Base-by-base conservation (phyloP, 2,797 vertebrate species). In the Distichodus sexfasciatus region DNA sequence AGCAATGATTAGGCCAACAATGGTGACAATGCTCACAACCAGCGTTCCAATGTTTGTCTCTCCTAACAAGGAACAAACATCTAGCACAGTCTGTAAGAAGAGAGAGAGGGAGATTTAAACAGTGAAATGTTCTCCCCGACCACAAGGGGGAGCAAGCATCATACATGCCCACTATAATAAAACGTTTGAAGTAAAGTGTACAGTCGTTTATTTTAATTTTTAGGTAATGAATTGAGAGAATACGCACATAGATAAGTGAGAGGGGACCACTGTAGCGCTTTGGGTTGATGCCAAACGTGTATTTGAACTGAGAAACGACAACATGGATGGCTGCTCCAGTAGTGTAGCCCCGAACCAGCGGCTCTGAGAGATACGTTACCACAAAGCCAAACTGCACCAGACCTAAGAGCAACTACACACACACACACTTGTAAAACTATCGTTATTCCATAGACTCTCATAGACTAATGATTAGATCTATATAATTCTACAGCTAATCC, bases 351-450 rank as follows among this genome's bases (percentile, higher is more conserved):
- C 94, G 89, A 48, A 99, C 94, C 76, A 98, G 86, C 0, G 96
- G 95, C 63, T 99, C 96, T 0, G 96, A 98, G 53, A 98, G 89
- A 78, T 98, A 98, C n/a, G 93, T 97, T 81, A 95, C 96, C 80
- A 98, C 93, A 0, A 98, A 97, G 26, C 96, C 96, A 0, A 98
- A 97, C 71, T 90, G 91, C 50, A 96, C 86, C 50, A 98, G 64
- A 4, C 96, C 96, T 10, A 99, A 85, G 10, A 90, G 67, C 21
- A 79, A 15, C 68, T 77, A 54, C 29, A 79, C 35, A 64, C 24
- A 71, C 19, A 66, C 33, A 69, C 14, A 71, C 28, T 63, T 21
- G 66, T 15, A 70, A n/a, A 54, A 75, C 41, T 31, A 11, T 46
- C 43, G 21, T 17, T 17, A 21, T n/a, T 1, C 43, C n/a, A 59